Base-by-base conservation (phyloP, 2,797 vertebrate species). In the Enteromius mattozi region DNA sequence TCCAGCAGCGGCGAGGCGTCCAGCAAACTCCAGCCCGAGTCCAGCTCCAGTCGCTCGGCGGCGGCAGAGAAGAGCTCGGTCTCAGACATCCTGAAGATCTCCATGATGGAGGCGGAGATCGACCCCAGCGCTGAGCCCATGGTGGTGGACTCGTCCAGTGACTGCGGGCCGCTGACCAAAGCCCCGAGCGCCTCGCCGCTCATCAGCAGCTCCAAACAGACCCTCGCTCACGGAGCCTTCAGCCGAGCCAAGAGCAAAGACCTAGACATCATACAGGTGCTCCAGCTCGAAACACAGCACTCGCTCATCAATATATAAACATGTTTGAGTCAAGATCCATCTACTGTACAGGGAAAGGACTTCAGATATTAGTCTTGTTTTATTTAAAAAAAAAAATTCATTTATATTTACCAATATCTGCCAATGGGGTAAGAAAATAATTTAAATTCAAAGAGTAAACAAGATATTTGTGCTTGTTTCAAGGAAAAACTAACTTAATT, bases 91-190 rank as follows among this genome's bases (percentile, higher is more conserved):
- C 94, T 98, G 92, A 98, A 97, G 94, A 99, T 99, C 94, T 99
- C 98, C 91, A 96, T 99, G 98, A 96, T 99, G 96, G 97, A 99
- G 95, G 97, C 98, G 33, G 97, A 98, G 94, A 98, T 97, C 84
- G 97, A 97, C 87, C 94, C 97, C 3, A 95, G 96, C 87, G 89
- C 94, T 0, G 98, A 97, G 91, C 95, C 94, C 85, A 94, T 96
- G 92, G 83, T 97, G 92, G 96, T 96, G 93, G 98, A 98, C 78
- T 95, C 97, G 17, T 96, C 96, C 90, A 94, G 95, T 65, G 95
- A 96, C 90, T 92, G 95, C 66, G 56, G 93, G 89, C 90, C 94
- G 85, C 88, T 95, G 90, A 93, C 88, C 86, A 94, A 97, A 92
- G 63, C 94, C 75, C 86, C 91, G 87, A 70, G 91, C 90, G 81